Percentiles rank a stretch among this genome's conserved stretches.
These are phyloP conservation scores for Meriones psammophilus DNA, from an alignment of 2,797 vertebrate species.

Conservation along the genomic window DNA sequence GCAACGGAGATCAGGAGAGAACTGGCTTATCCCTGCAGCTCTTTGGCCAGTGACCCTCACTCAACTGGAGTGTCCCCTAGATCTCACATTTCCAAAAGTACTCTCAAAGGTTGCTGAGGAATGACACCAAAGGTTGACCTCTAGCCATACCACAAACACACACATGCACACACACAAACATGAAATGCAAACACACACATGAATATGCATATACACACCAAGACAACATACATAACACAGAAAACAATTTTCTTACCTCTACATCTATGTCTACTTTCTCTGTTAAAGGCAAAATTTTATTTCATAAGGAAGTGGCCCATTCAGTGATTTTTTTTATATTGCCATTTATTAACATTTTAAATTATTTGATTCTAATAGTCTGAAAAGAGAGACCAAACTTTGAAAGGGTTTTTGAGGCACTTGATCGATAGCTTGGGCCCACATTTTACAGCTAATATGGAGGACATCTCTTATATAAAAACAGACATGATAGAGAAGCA, in stretches of 20 bases:
- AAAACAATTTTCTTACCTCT: neutral
- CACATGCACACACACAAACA: no score
- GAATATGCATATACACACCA: neutral
- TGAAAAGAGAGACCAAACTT: conserved; percentile 11
- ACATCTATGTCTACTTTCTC: neutral
- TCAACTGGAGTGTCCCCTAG: neutral
- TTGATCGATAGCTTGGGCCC: neutral
- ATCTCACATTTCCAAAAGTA: neutral
- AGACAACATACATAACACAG: neutral
- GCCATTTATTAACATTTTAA: neutral
- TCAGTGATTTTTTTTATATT: neutral
- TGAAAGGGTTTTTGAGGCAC: neutral
- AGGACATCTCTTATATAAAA: neutral
- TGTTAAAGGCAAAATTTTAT: neutral
- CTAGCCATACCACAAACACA: neutral
- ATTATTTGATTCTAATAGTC: neutral
- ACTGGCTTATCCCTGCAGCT: neutral
- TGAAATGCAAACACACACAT: neutral
- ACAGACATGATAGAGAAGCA: neutral
- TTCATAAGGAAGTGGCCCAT: neutral
- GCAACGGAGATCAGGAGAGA: neutral
- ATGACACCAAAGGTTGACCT: neutral
- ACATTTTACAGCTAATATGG: neutral
- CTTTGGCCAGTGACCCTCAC: neutral
- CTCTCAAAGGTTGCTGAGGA: neutral